Conservation (phyloP, 2,113 vertebrate genomes). For the Ammodytes marinus region DNA sequence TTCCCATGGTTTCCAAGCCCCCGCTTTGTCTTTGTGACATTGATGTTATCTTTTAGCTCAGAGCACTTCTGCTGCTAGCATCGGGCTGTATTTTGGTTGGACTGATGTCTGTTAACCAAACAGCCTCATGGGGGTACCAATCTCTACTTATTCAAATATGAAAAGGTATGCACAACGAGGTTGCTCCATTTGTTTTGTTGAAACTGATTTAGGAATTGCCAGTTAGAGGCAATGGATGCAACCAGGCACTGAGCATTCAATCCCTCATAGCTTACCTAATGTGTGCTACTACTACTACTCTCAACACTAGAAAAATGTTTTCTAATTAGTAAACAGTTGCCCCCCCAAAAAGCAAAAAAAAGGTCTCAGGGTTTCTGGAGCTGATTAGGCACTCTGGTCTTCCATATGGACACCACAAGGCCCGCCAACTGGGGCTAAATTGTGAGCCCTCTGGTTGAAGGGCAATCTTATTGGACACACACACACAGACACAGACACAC, state of each 20-base stretch:
- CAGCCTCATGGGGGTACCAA: background rate
- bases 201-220: background rate
- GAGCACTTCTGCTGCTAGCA: no score
- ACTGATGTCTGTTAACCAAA: background rate
- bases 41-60: no score
- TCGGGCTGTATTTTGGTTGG: background rate
- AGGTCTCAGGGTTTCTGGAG: background rate
- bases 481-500: slow-evolving; percentile 23
- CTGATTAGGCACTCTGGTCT: slow-evolving; percentile 18
- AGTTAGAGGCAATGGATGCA: background rate
- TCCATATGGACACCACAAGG: slow-evolving; percentile 4
- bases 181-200: background rate
- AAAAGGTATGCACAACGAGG: background rate
- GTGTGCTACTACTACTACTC: background rate
- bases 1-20: no score
- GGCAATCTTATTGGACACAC: background rate
- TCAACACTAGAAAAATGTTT: background rate
- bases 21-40: no score
- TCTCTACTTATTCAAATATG: background rate
- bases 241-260: background rate
- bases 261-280: background rate
- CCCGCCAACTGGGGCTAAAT: background rate
- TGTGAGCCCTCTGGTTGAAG: slow-evolving; percentile 6
- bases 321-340: background rate
- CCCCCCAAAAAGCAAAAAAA: background rate